phyloP scores from a whole-genome alignment of 2,888 invertebrate genomes.

The Drosophila yooni region DNA sequence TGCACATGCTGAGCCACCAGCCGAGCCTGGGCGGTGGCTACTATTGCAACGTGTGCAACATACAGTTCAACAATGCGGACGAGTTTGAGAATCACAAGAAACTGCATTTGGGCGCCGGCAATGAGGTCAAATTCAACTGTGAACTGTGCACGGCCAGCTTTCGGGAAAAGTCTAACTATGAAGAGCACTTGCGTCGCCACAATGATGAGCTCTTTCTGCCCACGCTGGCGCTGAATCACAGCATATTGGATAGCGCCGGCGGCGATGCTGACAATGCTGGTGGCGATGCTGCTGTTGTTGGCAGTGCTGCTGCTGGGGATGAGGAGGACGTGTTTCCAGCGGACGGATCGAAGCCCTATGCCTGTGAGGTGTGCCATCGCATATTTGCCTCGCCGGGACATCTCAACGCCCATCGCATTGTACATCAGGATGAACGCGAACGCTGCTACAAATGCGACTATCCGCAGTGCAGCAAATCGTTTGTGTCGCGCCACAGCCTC shows the following conservation, averaged over 20 bases:
- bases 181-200: conserved; percentile 81
- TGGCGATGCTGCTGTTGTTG: conserved; percentile 17
- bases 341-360: conserved; percentile 60
- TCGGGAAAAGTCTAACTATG: conserved; percentile 80
- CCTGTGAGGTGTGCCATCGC: conserved; percentile 74
- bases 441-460: conserved; percentile 78
- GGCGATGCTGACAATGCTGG: conserved; percentile 35
- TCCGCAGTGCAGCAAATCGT: conserved; percentile 77
- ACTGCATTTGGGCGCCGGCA: conserved; percentile 67
- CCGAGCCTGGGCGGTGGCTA: conserved; percentile 66
- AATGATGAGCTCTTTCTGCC: conserved; percentile 81
- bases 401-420: conserved; percentile 71
- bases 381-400: conserved; percentile 69
- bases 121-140: conserved; percentile 77
- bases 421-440: conserved; percentile 74
- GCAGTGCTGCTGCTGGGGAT: conserved; percentile 17
- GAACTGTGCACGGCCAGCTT: conserved; percentile 82
- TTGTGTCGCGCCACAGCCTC: conserved; percentile 71
- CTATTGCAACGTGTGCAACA: conserved; percentile 74
- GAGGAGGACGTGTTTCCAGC: conserved; percentile 41
- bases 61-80: conserved; percentile 72
- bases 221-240: conserved; percentile 67
- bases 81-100: conserved; percentile 79
- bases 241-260: conserved; percentile 55
- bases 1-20: conserved; percentile 77